Evolutionary conservation across 2,888 invertebrate genomes (phyloP).

Genomic region (Sthenelais limicola): DNA sequence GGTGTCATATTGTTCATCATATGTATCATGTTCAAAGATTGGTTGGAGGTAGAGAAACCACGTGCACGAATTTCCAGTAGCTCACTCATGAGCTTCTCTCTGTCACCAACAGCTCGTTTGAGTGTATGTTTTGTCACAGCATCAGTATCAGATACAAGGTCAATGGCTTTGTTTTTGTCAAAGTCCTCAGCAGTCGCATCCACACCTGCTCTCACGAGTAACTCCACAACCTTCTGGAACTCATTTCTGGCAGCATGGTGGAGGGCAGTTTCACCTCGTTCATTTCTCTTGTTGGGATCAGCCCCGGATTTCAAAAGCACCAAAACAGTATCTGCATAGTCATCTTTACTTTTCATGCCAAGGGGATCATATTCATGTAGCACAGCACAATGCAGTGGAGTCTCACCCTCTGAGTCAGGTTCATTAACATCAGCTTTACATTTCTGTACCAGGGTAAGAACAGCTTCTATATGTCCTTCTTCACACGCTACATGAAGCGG

Average conservation of each 20-base stretch:
- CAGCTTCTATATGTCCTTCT: constrained; percentile 53
- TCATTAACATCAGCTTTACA: constrained; percentile 52
- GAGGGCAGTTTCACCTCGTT: constrained; percentile 53
- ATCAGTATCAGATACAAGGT: constrained; percentile 52
- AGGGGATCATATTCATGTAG: constrained; percentile 52
- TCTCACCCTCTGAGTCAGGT: constrained; percentile 50
- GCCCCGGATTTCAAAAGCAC: constrained; percentile 53
- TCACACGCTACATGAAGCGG: constrained; percentile 54
- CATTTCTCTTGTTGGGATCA: constrained; percentile 49
- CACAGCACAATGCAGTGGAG: constrained; percentile 50
- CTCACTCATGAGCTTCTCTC: constrained; percentile 50
- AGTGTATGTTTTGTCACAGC: constrained; percentile 51
- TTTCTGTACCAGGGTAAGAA: constrained; percentile 46
- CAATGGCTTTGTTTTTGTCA: constrained; percentile 51
- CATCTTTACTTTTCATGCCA: constrained; percentile 56
- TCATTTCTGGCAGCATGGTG: constrained; percentile 55
- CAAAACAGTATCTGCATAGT: constrained; percentile 51
- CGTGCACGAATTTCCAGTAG: constrained; percentile 49
- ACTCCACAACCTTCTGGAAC: constrained; percentile 54
- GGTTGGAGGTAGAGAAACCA: constrained; percentile 47
- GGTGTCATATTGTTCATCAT: constrained; percentile 21
- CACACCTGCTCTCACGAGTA: constrained; percentile 49
- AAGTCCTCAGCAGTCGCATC: constrained; percentile 52
- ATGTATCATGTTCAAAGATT: constrained; percentile 6
- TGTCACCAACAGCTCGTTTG: constrained; percentile 50